phyloP scores from a whole-genome alignment of 2,113 vertebrate genomes.

The Phalacrocorax carbo region DNA sequence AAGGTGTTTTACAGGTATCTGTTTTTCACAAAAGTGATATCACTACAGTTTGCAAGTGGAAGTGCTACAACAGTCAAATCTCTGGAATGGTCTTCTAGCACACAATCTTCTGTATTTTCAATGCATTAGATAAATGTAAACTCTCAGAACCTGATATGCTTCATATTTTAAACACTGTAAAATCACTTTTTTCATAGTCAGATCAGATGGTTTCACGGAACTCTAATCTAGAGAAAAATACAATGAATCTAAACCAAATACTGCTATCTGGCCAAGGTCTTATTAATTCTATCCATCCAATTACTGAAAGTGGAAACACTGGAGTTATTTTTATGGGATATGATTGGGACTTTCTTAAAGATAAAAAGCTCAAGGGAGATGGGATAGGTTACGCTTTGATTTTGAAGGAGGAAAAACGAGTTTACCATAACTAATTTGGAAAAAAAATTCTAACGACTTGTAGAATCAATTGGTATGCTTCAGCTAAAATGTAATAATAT shows the following conservation, averaged over 20 bases:
- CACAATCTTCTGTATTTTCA: neutral
- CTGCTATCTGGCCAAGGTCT: neutral
- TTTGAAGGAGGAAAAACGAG: neutral
- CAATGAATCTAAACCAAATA: neutral
- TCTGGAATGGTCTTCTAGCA: slow-evolving; percentile 3
- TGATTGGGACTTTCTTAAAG: neutral
- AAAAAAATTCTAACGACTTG: neutral
- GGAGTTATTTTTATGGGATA: neutral
- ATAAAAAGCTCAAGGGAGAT: neutral
- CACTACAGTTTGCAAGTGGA: neutral
- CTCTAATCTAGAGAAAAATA: neutral
- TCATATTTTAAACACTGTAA: neutral
- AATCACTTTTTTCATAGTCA: neutral
- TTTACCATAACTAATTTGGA: slow-evolving; percentile 6
- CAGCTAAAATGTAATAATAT: neutral
- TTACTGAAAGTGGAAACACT: neutral
- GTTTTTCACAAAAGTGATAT: neutral
- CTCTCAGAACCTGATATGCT: neutral
- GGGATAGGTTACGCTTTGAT: neutral
- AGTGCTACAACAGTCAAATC: slow-evolving; percentile 33
- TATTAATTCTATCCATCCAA: neutral
- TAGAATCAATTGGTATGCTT: neutral
- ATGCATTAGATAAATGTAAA: neutral
- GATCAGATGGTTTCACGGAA: neutral
- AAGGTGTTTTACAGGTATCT: neutral